A percentile compares a stretch with the other conserved stretches of the same genome.
Conservation (phyloP, 2,888 invertebrate genomes). For the Gastracanthus pulcherrimus region DNA sequence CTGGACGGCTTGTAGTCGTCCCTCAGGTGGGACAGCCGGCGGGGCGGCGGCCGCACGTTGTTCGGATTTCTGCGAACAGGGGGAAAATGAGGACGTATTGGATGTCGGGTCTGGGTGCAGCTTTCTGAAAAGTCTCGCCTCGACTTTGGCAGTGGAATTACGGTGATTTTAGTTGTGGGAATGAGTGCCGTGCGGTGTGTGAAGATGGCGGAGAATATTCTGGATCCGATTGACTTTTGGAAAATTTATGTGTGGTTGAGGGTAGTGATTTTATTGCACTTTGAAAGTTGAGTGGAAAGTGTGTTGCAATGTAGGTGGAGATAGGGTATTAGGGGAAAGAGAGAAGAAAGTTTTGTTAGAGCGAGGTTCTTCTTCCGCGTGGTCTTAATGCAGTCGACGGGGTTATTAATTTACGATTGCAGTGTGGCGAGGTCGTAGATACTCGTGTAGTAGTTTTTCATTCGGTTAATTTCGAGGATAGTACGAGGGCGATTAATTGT, state of each 20-base stretch:
- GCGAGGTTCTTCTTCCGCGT: too few species aligned
- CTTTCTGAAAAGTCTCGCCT: too few species aligned
- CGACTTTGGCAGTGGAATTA: too few species aligned
- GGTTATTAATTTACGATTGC: conserved; percentile 47
- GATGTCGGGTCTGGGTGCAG: not conserved
- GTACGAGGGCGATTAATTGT: conserved; percentile 20
- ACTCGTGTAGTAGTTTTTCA: not conserved
- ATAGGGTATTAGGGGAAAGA: too few species aligned
- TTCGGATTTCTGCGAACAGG: conserved; percentile 85
- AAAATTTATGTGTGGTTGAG: too few species aligned
- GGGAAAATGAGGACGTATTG: conserved; percentile 46
- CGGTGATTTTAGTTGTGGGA: too few species aligned
- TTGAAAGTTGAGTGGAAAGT: too few species aligned
- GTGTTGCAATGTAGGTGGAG: too few species aligned
- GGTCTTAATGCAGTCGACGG: conserved; percentile 10
- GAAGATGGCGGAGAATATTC: not conserved
- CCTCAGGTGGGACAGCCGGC: conserved; percentile 82
- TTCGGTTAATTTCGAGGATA: not conserved
- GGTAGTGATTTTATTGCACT: too few species aligned
- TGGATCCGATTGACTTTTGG: too few species aligned
- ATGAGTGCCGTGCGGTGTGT: not conserved
- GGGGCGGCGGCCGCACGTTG: conserved; percentile 79
- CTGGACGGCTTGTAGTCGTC: conserved; percentile 83
- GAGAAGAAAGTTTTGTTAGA: not conserved
- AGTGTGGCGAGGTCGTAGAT: not conserved